Evolutionary conservation across 2,797 vertebrate species (phyloP).

Genomic region (Lagorchestes hirsutus): DNA sequence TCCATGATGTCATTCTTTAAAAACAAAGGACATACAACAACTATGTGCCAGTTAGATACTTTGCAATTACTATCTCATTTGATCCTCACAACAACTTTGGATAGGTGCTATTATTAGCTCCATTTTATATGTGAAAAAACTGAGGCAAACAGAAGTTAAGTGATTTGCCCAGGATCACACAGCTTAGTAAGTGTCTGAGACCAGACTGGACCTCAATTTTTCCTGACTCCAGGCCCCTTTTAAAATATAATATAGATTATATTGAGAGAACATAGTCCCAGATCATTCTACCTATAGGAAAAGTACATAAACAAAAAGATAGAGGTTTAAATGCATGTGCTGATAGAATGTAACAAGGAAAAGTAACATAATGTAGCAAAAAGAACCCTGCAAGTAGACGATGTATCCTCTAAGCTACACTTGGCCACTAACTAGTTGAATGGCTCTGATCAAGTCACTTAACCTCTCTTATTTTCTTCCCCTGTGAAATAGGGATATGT

Average conservation of each 20-base stretch:
- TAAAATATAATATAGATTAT: not conserved
- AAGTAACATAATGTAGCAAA: not conserved
- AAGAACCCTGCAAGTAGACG: conserved; percentile 13
- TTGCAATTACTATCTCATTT: not conserved
- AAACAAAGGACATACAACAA: not conserved
- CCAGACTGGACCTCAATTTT: not conserved
- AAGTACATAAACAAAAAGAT: not conserved
- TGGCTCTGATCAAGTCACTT: not conserved
- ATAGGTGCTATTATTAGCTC: not conserved
- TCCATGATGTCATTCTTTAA: not conserved
- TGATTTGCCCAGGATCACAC: not conserved
- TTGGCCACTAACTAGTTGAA: not conserved
- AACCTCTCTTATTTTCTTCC: not conserved
- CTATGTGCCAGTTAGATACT: not conserved
- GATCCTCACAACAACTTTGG: not conserved
- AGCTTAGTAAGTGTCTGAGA: not conserved
- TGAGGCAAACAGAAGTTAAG: not conserved
- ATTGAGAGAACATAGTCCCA: not conserved
- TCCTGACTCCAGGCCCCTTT: not conserved
- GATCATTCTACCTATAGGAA: not conserved
- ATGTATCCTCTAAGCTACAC: not conserved
- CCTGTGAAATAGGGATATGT: not conserved
- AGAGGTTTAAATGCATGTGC: not conserved
- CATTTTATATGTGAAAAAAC: not conserved
- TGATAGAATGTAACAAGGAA: not conserved